These are phyloP conservation scores for Lerema accius DNA, from an alignment of 1,140 invertebrate genomes.

Conservation along the genomic window DNA sequence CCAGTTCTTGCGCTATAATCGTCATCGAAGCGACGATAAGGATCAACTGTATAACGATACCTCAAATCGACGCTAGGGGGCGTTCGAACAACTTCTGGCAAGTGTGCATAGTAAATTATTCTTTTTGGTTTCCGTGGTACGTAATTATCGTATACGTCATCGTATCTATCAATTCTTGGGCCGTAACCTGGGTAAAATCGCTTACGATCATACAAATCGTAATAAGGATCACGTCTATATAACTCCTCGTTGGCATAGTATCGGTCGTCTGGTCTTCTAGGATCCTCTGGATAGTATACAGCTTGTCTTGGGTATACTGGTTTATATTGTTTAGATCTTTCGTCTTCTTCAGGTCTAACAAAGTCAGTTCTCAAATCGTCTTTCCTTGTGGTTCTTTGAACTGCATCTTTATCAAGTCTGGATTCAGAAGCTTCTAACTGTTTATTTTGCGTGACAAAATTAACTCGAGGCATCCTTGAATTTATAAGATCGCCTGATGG, in stretches of 20 bases:
- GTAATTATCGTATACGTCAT: conserved; percentile 73
- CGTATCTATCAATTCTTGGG: conserved; percentile 73
- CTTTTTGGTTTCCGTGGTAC: conserved; percentile 77
- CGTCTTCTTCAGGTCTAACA: conserved; percentile 71
- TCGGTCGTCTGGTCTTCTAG: conserved; percentile 68
- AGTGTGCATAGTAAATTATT: conserved; percentile 80
- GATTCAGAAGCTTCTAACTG: conserved; percentile 76
- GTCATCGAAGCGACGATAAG: conserved; percentile 73
- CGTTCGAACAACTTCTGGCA: conserved; percentile 78
- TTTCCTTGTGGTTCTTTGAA: conserved; percentile 67
- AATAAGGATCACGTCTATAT: conserved; percentile 70
- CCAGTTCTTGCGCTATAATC: conserved; percentile 67
- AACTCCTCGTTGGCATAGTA: conserved; percentile 70
- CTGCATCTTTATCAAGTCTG: conserved; percentile 74
- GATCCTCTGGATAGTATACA: conserved; percentile 77
- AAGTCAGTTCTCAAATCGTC: conserved; percentile 79
- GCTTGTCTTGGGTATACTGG: conserved; percentile 77
- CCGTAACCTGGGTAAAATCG: conserved; percentile 63
- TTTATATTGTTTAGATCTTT: conserved; percentile 61
- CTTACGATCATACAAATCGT: conserved; percentile 72
- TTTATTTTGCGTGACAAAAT: conserved; percentile 81
- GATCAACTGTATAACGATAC: conserved; percentile 71
- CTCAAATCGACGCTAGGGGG: conserved; percentile 75
- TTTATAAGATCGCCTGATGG: conserved; percentile 74
- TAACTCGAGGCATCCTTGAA: conserved; percentile 78